Evolutionary conservation across 1,140 invertebrate species (phyloP), one percentile per base, ranked within the genome.

Genomic region (Prorops nasuta): DNA sequence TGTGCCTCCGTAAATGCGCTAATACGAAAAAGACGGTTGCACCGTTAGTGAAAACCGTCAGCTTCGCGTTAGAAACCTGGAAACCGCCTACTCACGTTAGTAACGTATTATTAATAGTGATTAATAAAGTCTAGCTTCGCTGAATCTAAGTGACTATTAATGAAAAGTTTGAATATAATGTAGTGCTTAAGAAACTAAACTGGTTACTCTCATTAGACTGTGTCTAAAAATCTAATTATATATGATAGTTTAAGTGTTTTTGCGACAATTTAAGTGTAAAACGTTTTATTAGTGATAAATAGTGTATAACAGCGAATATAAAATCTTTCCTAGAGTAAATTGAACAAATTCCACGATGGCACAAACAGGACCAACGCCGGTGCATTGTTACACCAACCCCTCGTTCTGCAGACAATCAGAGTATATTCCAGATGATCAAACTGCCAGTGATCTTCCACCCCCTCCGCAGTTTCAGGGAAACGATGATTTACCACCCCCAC

Each of bases 371-470:
- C 51, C 66, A 0, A 22, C 55, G 2, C 71, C 69, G 12, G 60
- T 66, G 9, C 79, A 81, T 47, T 81, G 85, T 57, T 89, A 90
- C 63, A 84, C 85, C 1, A 90, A 90, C 60, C 86, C 86, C 12
- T 87, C 87, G 0, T 89, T 90, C 59, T 88, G 86, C 64, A 81
- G 84, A 12, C 84, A 88, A 71, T 88, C 86, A 60, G 88, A 90
- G 63, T 85, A 69, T 37, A 62, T 71, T 10, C 57, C 56, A 2
- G 63, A 66, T 8, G 59, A 69, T 40, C 57, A 51, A 21, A 12
- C 37, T 42, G 49, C 15, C 39, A 40, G 44, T 22, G 56, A 58
- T 8, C 36, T 72, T 3, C 69, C 67, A 3, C 71, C 69, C 3
- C 71, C 71, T 0, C 71, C 69, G 3, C 71, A 67, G 16, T 75